These are phyloP conservation scores for Mus spretus DNA, from an alignment of 2,797 vertebrate species.

Conservation along the genomic window DNA sequence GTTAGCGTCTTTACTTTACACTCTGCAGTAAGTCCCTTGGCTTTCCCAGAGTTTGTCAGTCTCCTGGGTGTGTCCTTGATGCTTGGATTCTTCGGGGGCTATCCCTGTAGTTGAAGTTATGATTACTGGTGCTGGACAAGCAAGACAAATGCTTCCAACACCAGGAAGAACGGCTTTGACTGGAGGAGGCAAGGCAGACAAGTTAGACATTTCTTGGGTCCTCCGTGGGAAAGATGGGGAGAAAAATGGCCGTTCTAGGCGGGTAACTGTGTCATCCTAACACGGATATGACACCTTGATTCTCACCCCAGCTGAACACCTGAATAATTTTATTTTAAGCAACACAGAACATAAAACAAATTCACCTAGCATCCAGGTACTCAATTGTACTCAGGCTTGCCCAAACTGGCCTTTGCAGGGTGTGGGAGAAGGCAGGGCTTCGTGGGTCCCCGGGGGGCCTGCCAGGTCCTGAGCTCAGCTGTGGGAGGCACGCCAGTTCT, in stretches of 20 bases:
- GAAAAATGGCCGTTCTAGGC: conserved; percentile 24
- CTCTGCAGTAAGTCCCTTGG: neutral
- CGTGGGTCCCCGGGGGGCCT: conserved; percentile 76
- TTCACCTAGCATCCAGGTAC: conserved; percentile 88
- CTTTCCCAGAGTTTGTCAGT: neutral
- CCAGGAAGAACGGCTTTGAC: neutral
- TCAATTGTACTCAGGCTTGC: conserved; percentile 87
- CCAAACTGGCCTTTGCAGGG: conserved; percentile 86
- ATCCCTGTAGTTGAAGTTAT: neutral
- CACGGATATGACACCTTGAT: conserved; percentile 46
- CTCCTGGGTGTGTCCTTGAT: neutral
- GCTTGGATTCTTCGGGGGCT: neutral
- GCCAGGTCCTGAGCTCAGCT: conserved; percentile 77
- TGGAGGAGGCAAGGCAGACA: neutral
- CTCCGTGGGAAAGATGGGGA: neutral
- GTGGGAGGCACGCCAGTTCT: conserved; percentile 83
- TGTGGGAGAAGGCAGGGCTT: conserved; percentile 79
- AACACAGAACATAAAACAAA: conserved; percentile 83
- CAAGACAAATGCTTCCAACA: neutral
- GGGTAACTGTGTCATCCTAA: conserved; percentile 84
- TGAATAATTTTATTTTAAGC: conserved; percentile 86
- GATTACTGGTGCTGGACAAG: neutral
- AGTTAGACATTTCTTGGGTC: neutral
- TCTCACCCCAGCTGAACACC: conserved; percentile 79
- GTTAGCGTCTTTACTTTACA: neutral